Conservation (phyloP, 2,797 vertebrate species). For the Todus mexicanus region DNA sequence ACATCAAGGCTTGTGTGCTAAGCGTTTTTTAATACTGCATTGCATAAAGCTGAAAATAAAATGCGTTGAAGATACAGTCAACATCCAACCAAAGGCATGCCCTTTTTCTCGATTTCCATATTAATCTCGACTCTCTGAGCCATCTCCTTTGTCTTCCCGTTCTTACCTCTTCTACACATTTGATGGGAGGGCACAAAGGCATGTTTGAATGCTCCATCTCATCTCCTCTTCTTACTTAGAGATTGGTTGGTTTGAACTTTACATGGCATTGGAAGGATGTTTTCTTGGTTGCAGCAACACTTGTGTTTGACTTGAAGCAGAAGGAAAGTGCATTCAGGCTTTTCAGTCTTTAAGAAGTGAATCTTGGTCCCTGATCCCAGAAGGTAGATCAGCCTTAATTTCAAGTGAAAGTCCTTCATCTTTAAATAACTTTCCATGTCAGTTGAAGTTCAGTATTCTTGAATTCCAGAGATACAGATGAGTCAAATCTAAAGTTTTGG, state of each 20-base stretch:
- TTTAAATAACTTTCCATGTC: constrained; percentile 22
- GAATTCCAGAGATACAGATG: neutral
- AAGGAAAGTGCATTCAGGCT: neutral
- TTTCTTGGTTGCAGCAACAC: constrained; percentile 21
- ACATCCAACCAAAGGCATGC: neutral
- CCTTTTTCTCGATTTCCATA: neutral
- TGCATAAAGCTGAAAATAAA: constrained; percentile 17
- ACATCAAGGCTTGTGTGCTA: neutral
- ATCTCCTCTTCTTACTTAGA: neutral
- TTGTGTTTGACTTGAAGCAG: constrained; percentile 28
- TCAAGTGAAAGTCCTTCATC: constrained; percentile 46
- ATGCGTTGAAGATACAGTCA: neutral
- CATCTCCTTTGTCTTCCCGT: neutral
- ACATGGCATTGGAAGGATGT: neutral
- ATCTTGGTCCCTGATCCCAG: constrained; percentile 25
- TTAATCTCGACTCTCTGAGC: neutral
- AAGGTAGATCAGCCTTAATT: constrained; percentile 60
- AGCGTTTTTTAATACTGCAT: neutral
- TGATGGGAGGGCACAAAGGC: neutral
- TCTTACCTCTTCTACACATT: neutral
- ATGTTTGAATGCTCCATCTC: neutral
- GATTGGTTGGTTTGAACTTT: constrained; percentile 29
- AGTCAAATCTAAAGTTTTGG: constrained; percentile 18
- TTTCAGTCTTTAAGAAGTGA: neutral
- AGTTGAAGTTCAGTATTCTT: constrained; percentile 49